Base-by-base conservation (phyloP, 2,113 vertebrate genomes). In the Ceratotherium simum region DNA sequence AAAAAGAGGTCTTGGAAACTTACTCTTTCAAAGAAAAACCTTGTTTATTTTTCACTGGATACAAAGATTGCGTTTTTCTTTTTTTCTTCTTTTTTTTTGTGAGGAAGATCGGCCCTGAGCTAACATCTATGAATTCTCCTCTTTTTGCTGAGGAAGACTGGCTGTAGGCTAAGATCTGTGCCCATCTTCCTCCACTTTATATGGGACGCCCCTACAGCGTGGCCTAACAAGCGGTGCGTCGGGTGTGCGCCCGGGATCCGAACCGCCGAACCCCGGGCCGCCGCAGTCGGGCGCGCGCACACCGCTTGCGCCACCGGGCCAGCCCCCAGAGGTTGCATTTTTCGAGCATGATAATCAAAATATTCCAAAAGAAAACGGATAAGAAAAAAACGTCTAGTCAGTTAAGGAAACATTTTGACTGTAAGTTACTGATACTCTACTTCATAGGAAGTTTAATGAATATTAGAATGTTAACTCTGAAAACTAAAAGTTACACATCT, bases 1-100 rank as follows among this genome's bases (percentile, higher is more conserved):
- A 92, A 81, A 62, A 33, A 69, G 14, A 78, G 8, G 39, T 89
- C 39, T 88, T 62, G 5, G 31, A 93, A 95, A 90, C 3, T 27
- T 70, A 83, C 2, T 93, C 31, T 78, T 94, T 95, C 31, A 95
- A 94, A 95, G 12, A 58, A 90, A 95, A 83, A 73, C 11, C 54
- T 64, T 95, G 1, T 54, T 86, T 75, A 88, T 58, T 90, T 90
- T 95, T 96, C 17, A 90, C 0, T 73, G 48, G 76, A 18, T 23
- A 82, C 46, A 88, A 97, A 87, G 21, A 78, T 2, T 54, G 0
- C 7, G 70, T 78, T 92, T 96, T 95, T 94, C n/a, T 58, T 95
- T 94, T 29, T 58, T 42, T 42, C 42, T 42, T 39, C n/a, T 5
- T 42, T 42, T 42, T 42, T 42, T 42, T 42, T 42, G 42, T 42